Evolutionary conservation across 2,888 invertebrate genomes (phyloP).

Genomic region (Scelioninae gen. 1): DNA sequence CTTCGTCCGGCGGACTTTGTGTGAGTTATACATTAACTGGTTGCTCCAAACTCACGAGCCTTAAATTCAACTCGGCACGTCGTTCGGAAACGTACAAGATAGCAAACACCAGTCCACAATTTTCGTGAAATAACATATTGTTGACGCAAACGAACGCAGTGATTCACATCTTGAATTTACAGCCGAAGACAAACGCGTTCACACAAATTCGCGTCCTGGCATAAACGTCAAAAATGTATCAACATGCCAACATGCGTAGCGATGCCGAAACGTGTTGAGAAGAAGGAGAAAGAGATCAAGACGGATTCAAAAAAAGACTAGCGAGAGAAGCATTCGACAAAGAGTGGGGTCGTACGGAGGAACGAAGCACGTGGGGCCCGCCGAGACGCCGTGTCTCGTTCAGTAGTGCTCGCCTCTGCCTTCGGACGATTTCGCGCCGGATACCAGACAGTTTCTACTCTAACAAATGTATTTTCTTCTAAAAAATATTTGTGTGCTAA

Average conservation of each 20-base stretch:
- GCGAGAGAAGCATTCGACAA: conserved; percentile 68
- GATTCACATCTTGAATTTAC: conserved; percentile 3
- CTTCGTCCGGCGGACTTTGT: background rate
- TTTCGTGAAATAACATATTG: conserved; percentile 8
- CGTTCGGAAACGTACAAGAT: background rate
- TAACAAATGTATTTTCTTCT: background rate
- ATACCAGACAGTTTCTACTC: conserved; percentile 50
- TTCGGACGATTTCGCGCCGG: conserved; percentile 78
- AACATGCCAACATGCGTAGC: conserved; percentile 9
- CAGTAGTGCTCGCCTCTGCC: conserved; percentile 81
- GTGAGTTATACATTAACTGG: conserved; percentile 6
- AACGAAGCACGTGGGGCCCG: conserved; percentile 81
- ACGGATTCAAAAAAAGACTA: conserved; percentile 66
- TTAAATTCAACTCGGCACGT: conserved; percentile 3
- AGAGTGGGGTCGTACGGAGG: conserved; percentile 77
- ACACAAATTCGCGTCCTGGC: background rate
- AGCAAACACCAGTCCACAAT: background rate
- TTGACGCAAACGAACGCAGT: background rate
- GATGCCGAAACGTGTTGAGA: conserved; percentile 39
- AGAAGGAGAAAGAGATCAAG: conserved; percentile 61
- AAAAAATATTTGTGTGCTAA: background rate
- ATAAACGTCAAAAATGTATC: conserved; percentile 34
- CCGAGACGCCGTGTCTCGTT: conserved; percentile 77
- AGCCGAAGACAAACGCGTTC: background rate
- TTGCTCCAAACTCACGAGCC: conserved; percentile 1